Percentiles rank a stretch among this genome's conserved stretches.
These are phyloP conservation scores for Smutsia temminckii DNA, from an alignment of 2,797 vertebrate genomes.

Conservation along the genomic window DNA sequence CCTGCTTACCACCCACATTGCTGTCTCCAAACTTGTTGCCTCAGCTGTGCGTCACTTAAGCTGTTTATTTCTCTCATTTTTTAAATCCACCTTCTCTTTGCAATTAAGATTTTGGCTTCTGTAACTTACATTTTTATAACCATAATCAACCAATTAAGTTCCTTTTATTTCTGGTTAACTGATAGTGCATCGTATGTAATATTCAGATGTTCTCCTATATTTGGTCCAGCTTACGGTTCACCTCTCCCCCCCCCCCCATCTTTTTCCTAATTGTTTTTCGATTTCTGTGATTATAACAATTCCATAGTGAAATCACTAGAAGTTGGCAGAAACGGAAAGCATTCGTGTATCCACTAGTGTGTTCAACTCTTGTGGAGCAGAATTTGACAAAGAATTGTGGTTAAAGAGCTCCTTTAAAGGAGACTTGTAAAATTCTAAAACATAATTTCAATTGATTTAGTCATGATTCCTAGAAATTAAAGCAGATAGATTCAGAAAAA, in stretches of 20 bases:
- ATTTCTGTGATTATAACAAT: background rate
- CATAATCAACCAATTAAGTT: background rate
- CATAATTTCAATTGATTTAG: background rate
- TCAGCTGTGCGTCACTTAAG: background rate
- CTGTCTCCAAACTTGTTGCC: slow-evolving; percentile 1
- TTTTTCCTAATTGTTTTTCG: background rate
- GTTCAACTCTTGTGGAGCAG: background rate
- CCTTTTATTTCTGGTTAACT: background rate
- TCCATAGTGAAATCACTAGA: background rate
- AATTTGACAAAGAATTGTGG: background rate
- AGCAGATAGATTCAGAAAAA: background rate
- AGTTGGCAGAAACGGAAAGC: background rate
- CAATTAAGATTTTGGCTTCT: background rate
- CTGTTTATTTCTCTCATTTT: slow-evolving; percentile 8
- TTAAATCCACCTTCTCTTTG: background rate
- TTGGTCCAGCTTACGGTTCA: background rate
- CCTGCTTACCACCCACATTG: background rate
- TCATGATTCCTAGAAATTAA: background rate
- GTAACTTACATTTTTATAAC: slow-evolving; percentile 1
- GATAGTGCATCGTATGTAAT: background rate
- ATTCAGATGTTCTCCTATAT: background rate
- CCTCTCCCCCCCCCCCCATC: too few species aligned
- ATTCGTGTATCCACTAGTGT: background rate
- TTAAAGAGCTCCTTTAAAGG: background rate
- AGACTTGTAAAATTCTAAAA: slow-evolving; percentile 16